Percentiles rank a stretch among this genome's conserved stretches.
Evolutionary conservation across 2,113 vertebrate genomes (phyloP).

Genomic region (Stigmatopora nigra): DNA sequence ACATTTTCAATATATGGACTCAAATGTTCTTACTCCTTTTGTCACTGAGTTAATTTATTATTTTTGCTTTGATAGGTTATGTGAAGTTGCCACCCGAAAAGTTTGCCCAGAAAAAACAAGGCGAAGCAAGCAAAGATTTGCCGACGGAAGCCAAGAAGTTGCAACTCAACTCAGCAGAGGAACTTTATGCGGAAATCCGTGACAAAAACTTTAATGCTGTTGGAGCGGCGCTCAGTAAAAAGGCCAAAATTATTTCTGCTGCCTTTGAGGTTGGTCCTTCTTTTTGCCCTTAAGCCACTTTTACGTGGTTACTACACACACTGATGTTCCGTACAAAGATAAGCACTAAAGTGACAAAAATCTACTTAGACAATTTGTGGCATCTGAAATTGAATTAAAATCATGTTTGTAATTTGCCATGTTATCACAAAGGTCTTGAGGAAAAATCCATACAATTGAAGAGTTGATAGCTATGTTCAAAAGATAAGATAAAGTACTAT

Average conservation of each 20-base stretch:
- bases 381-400: background rate
- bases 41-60: background rate
- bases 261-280: conserved; percentile 84
- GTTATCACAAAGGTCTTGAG: conserved; percentile 21
- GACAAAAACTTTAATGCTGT: conserved; percentile 98
- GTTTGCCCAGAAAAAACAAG: conserved; percentile 90
- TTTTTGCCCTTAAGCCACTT: background rate
- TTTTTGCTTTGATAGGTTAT: conserved; percentile 68
- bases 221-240: conserved; percentile 93
- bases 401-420: conserved; percentile 33
- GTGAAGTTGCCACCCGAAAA: conserved; percentile 97
- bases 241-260: conserved; percentile 95
- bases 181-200: conserved; percentile 92
- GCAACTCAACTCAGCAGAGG: conserved; percentile 93
- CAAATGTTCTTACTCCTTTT: background rate
- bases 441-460: conserved; percentile 20
- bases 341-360: background rate
- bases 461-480: conserved; percentile 13
- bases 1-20: background rate
- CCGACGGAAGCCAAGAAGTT: conserved; percentile 93
- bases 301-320: background rate
- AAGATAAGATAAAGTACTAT: conserved; percentile 21
- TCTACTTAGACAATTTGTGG: background rate
- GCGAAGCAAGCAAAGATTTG: conserved; percentile 84
- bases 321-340: background rate